Conservation (phyloP, 2,797 vertebrate genomes). For the Nyctalus aviator region DNA sequence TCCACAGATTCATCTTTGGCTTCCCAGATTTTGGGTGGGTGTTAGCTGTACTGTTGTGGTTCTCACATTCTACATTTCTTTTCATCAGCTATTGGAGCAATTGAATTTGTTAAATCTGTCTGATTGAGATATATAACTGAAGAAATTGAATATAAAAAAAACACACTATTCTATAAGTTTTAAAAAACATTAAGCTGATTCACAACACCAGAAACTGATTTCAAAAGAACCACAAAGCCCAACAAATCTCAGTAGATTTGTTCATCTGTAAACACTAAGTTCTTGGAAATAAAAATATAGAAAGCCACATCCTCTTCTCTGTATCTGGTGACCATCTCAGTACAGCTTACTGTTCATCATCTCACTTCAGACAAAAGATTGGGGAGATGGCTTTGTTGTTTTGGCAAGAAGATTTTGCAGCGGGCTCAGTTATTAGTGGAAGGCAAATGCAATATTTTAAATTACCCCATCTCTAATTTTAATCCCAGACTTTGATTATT, state of each 20-base stretch:
- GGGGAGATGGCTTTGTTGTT: background rate
- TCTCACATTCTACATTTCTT: constrained; percentile 67
- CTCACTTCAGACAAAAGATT: background rate
- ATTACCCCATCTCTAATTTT: background rate
- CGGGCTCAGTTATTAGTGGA: background rate
- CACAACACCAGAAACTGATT: background rate
- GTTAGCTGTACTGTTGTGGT: constrained; percentile 71
- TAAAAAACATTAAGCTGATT: background rate
- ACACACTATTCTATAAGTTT: background rate
- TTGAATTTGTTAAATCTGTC: constrained; percentile 44
- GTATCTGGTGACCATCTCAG: background rate
- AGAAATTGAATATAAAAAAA: background rate
- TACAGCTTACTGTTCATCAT: background rate
- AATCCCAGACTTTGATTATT: background rate
- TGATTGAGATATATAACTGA: background rate
- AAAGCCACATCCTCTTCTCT: background rate
- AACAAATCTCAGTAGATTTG: background rate
- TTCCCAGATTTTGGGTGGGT: constrained; percentile 69
- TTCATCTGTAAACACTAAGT: background rate
- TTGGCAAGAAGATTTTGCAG: background rate
- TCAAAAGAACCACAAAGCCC: background rate
- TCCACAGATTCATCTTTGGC: constrained; percentile 42
- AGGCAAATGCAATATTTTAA: background rate
- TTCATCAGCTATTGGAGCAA: constrained; percentile 53
- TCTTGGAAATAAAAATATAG: background rate